Percentiles rank a stretch among this genome's conserved stretches.
Evolutionary conservation across 1,140 invertebrate genomes (phyloP).

Genomic region (Solen grandis): DNA sequence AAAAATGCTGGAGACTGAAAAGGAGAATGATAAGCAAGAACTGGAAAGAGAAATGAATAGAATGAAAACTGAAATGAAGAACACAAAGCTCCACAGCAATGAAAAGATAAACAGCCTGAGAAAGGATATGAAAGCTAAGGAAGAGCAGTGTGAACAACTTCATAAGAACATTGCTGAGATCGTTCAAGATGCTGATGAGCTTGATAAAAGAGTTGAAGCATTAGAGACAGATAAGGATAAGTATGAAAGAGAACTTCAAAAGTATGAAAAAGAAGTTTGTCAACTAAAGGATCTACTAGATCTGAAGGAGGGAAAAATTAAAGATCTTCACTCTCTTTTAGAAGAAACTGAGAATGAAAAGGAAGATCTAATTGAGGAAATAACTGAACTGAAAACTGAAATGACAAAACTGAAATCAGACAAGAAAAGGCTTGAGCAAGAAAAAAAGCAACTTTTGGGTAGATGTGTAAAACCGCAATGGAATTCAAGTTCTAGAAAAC

Average conservation of each 20-base stretch:
- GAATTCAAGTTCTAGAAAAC: slow-evolving; percentile 19
- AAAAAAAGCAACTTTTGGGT: slow-evolving; percentile 46
- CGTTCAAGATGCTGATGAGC: not conserved
- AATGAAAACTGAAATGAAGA: slow-evolving; percentile 38
- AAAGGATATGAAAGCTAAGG: slow-evolving; percentile 27
- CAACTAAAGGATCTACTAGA: slow-evolving; percentile 25
- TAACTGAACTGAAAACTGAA: slow-evolving; percentile 38
- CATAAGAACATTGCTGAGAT: slow-evolving; percentile 10
- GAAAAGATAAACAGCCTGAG: slow-evolving; percentile 27
- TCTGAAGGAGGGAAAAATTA: slow-evolving; percentile 33
- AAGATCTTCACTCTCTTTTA: slow-evolving; percentile 32
- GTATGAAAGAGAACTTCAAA: slow-evolving; percentile 25
- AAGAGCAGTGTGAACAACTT: slow-evolving; percentile 6
- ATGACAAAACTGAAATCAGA: slow-evolving; percentile 33
- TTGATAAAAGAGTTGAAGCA: slow-evolving; percentile 38
- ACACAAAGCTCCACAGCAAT: slow-evolving; percentile 8
- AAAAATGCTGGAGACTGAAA: slow-evolving; percentile 23
- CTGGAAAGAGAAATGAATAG: slow-evolving; percentile 34
- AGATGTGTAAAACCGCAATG: slow-evolving; percentile 49
- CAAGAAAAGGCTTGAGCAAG: slow-evolving; percentile 43
- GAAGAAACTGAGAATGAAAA: slow-evolving; percentile 51
- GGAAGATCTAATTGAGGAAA: slow-evolving; percentile 45
- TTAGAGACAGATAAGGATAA: slow-evolving; percentile 36
- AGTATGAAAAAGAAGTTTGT: slow-evolving; percentile 45
- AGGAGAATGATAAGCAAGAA: slow-evolving; percentile 21